Base-by-base conservation (phyloP, 2,888 invertebrate species). In the Thymelicus acteon region DNA sequence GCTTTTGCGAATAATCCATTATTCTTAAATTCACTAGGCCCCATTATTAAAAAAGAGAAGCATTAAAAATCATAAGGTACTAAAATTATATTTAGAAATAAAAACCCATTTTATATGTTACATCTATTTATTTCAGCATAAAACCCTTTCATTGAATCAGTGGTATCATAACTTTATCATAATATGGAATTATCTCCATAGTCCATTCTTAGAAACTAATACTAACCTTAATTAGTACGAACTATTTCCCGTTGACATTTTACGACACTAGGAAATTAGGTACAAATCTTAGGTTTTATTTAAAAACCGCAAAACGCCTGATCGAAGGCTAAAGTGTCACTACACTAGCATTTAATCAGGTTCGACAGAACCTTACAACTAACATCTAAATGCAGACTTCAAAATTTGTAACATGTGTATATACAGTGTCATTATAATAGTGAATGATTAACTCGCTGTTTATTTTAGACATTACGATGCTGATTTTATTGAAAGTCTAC, bases 51-150 rank as follows among this genome's bases (percentile, higher is more conserved):
- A 31, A 31, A 31, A 31, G 3, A 31, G 31, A 31, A 31, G 40
- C 40, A 40, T 40, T 40, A 40, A 8, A 40, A 40, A 40, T 40
- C 7, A 15, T 15, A 0, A 49, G 10, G 12, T 44, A 12, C 7
- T 37, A 60, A 60, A 19, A n/a, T 8, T 3, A 49, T 7, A 47
- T 1, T 31, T 8, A 8, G 39, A 48, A 69, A 58, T 63, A 31
- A 72, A 72, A 75, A 73, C 52, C 71, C 73, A 37, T 60, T 54
- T 69, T 8, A 60, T 58, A 72, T 76, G 49, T 73, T 74, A 75
- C 66, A 76, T 75, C 72, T 74, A 74, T 78, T 76, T 76, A 77
- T 75, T 77, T 66, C 73, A 70, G 74, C 70, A 76, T 76, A 71
- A 73, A 75, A 72, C 64, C 54, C 69, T 73, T 74, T 72, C 31